Percentiles rank a stretch among this genome's conserved stretches.
Evolutionary conservation across 1,140 invertebrate genomes (phyloP).

Genomic region (Drosophila ironensis): DNA sequence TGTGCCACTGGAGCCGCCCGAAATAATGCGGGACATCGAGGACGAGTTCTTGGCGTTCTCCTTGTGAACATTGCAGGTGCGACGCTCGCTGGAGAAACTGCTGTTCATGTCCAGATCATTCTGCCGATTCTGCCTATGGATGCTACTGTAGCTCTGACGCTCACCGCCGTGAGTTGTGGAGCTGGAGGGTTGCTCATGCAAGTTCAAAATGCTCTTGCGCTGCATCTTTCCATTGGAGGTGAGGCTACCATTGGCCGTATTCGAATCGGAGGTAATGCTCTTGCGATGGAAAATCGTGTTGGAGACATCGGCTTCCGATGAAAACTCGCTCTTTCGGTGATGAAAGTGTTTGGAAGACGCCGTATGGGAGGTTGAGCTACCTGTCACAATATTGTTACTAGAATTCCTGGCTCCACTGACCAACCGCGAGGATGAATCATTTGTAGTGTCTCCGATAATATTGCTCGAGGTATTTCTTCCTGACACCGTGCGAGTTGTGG

Average conservation of each 20-base stretch:
- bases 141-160: constrained; percentile 88
- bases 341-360: constrained; percentile 70
- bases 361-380: constrained; percentile 27
- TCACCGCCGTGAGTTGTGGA: constrained; percentile 81
- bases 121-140: constrained; percentile 86
- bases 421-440: constrained; percentile 3
- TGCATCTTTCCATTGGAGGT: constrained; percentile 90
- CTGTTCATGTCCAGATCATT: constrained; percentile 76
- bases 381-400: constrained; percentile 15
- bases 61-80: constrained; percentile 87
- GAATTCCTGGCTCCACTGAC: constrained; percentile 20
- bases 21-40: constrained; percentile 65
- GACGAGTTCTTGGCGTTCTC: constrained; percentile 73
- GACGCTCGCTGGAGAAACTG: constrained; percentile 83
- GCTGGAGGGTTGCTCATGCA: constrained; percentile 86
- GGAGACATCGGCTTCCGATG: constrained; percentile 87
- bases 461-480: constrained; percentile 19
- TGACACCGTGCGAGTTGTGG: constrained; percentile 14
- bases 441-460: constrained; percentile 14
- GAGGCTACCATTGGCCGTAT: constrained; percentile 83
- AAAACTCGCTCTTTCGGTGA: constrained; percentile 88
- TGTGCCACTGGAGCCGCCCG: constrained; percentile 34
- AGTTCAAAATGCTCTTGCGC: constrained; percentile 89
- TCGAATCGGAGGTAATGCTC: constrained; percentile 80
- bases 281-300: constrained; percentile 91